These are phyloP conservation scores for Mus musculus DNA, from an alignment of 2,113 vertebrate species.

Conservation along the genomic window GRCm39 chr8:10269501-10270000, in stretches of 20 bases:
- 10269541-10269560: neutral
- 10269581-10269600: neutral
- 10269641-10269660: accelerated
- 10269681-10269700: neutral
- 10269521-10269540: no score
- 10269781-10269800: neutral
- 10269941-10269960: neutral
- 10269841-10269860: neutral
- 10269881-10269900: neutral
- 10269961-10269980: conserved; percentile 33
- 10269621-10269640: no score
- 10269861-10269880: conserved; percentile 40
- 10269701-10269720: no score
- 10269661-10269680: neutral
- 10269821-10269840: neutral
- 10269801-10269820: neutral
- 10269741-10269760: neutral
- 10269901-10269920: neutral
- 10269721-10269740: no score
- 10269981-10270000: neutral
- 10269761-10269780: neutral
- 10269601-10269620: neutral
- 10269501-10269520: neutral
- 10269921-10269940: conserved; percentile 42
- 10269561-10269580: neutral